A percentile compares a stretch with the other conserved stretches of the same genome.
Conservation (phyloP, 2,113 vertebrate genomes). For the Theristicus caerulescens region DNA sequence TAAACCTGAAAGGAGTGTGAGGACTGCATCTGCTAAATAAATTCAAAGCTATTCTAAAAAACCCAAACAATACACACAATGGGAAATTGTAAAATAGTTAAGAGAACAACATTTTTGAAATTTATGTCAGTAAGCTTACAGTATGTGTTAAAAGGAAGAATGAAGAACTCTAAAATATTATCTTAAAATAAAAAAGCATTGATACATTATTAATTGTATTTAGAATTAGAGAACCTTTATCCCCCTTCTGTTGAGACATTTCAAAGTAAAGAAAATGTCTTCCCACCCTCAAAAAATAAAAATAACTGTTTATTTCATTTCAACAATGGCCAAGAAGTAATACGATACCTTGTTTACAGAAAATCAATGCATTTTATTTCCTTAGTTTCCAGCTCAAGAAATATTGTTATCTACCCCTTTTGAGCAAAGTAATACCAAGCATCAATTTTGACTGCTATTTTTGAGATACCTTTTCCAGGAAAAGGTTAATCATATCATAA, state of each 20-base stretch:
- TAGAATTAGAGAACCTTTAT: background rate
- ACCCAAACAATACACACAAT: background rate
- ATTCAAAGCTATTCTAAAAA: constrained; percentile 41
- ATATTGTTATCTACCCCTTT: background rate
- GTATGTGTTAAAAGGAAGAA: background rate
- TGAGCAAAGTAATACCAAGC: background rate
- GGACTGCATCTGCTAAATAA: constrained; percentile 45
- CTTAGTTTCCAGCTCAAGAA: background rate
- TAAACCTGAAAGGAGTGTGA: constrained; percentile 29
- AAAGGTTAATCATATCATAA: background rate
- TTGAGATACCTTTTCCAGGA: background rate
- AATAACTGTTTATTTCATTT: background rate
- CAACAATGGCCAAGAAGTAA: background rate
- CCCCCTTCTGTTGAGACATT: background rate
- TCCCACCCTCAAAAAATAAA: background rate
- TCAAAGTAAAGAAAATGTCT: background rate
- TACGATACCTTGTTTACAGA: background rate
- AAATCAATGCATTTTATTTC: background rate
- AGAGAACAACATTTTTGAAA: background rate
- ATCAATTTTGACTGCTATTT: background rate
- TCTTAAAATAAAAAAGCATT: background rate
- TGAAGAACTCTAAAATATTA: background rate
- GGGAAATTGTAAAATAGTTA: background rate
- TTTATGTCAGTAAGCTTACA: background rate
- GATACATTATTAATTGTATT: background rate